Evolutionary conservation across 2,888 invertebrate species (phyloP), one percentile per base, ranked within the genome.

Genomic region (Hydrotaea diabolus): DNA sequence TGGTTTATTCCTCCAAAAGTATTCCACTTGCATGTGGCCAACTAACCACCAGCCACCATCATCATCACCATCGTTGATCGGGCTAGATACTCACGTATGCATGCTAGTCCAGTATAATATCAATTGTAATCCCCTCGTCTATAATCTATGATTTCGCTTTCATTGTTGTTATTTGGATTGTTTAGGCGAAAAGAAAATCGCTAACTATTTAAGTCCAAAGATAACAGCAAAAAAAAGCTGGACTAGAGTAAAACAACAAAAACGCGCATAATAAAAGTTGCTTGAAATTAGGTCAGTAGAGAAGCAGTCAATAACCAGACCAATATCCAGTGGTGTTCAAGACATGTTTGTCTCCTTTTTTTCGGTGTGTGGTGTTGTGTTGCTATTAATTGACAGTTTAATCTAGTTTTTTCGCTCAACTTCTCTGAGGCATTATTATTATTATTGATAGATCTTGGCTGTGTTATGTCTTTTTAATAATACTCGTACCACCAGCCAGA

Each of bases 371-470:
- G 31, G 19, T 66, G 19, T 21, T 31, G 36, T 55, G 9, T 26
- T 26, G 69, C 15, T 80, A 80, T 80, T 85, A 85, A 85, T 85
- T 85, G 85, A 85, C 82, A 85, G 82, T 85, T 85, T 85, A 85
- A 85, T 85, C 82, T 80, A 73, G 76, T 85, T 85, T 85, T 62
- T 55, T 39, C 9, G 2, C 36, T 57, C 11, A 31, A 62, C 21
- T 59, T 57, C 69, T 78, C 59, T 21, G 31, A 21, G 53, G 13
- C 75, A 71, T 83, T 77, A 53, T 77, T 77, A 72, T 75, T 72
- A 77, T 80, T 69, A 69, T 80, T 83, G 77, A 77, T 80, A 77
- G 77, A 77, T 83, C 69, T 77, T 17, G 74, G 39, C 39, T 53
- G 23, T 39, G 69, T 74, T 82, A 66, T 82, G 71, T 43, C 76